Evolutionary conservation across 2,113 vertebrate genomes (phyloP).

Genomic region (Ammodytes dubius): DNA sequence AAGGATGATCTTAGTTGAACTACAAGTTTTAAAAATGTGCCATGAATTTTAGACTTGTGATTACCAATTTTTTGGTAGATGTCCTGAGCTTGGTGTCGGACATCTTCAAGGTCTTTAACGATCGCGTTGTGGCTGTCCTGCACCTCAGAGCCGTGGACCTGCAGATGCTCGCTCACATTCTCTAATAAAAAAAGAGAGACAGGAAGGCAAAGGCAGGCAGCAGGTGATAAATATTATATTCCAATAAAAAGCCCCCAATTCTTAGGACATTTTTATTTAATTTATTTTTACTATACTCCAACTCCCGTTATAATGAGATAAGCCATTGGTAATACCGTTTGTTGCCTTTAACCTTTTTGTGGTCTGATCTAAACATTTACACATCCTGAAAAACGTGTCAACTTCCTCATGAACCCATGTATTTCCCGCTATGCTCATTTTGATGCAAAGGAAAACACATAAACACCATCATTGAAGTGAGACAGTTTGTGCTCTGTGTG

Average conservation of each 20-base stretch:
- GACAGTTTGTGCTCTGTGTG: not conserved
- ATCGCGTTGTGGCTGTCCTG: conserved; percentile 75
- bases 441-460: not conserved
- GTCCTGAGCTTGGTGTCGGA: conserved; percentile 76
- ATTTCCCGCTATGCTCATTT: not conserved
- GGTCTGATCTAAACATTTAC: too few species aligned
- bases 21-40: not conserved
- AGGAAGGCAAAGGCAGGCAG: not conserved
- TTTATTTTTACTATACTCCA: too few species aligned
- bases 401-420: too few species aligned
- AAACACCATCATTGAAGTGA: not conserved
- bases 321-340: too few species aligned
- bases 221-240: not conserved
- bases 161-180: conserved; percentile 79
- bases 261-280: too few species aligned
- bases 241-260: too few species aligned
- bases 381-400: too few species aligned
- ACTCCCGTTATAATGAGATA: too few species aligned
- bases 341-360: too few species aligned
- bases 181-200: conserved; percentile 65
- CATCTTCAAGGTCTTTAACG: conserved; percentile 72
- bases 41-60: not conserved
- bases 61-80: conserved; percentile 85
- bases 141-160: conserved; percentile 77
- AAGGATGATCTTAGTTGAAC: not conserved